Evolutionary conservation across 2,797 vertebrate species (phyloP).

Genomic region (Gambelia wislizenii): DNA sequence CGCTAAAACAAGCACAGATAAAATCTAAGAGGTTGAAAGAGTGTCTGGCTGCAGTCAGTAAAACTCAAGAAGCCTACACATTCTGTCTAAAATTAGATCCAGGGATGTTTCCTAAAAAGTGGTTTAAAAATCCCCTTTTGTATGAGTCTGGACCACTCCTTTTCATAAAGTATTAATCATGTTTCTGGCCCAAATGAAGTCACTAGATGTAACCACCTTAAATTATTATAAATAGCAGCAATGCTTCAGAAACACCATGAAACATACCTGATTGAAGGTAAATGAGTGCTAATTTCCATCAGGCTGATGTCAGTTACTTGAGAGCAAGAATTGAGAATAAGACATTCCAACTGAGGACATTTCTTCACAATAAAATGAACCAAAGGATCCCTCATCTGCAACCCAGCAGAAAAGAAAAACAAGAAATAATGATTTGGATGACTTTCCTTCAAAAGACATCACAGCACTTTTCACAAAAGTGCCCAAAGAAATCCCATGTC

Average conservation of each 20-base stretch:
- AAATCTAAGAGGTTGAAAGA: background rate
- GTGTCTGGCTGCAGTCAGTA: background rate
- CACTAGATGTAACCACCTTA: background rate
- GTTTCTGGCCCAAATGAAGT: background rate
- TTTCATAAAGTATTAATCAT: background rate
- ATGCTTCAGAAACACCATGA: background rate
- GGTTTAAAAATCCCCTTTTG: background rate
- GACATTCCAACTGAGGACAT: slow-evolving; percentile 65
- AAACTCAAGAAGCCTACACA: background rate
- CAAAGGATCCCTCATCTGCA: slow-evolving; percentile 67
- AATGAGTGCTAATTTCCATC: slow-evolving; percentile 71
- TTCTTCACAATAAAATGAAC: slow-evolving; percentile 69
- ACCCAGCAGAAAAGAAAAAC: background rate
- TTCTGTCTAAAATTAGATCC: background rate
- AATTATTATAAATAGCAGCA: background rate
- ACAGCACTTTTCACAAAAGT: background rate
- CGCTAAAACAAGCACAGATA: too few relatives aligned
- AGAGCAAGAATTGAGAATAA: slow-evolving; percentile 75
- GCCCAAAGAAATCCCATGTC: background rate
- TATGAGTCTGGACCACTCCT: too few relatives aligned
- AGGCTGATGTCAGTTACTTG: slow-evolving; percentile 74
- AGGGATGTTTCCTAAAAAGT: background rate
- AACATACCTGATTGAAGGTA: slow-evolving; percentile 60
- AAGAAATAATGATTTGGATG: background rate
- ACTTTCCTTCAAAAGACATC: background rate